phyloP scores from a whole-genome alignment of 1,140 invertebrate genomes.

The Platorchestia sp. region DNA sequence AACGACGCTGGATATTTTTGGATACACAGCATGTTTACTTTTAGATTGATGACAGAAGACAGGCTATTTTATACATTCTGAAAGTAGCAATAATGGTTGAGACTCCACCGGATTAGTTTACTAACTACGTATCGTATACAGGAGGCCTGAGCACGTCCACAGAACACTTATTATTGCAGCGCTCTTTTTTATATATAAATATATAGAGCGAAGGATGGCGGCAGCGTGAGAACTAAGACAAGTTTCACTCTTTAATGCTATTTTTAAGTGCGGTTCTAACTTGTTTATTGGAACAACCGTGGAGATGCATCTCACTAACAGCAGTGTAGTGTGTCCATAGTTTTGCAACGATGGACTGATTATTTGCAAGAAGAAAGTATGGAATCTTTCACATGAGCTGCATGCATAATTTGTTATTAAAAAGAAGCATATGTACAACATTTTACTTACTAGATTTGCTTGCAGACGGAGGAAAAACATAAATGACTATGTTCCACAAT shows the following conservation, averaged over 20 bases:
- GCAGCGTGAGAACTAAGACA: not conserved
- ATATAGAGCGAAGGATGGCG: not conserved
- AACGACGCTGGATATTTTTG: not conserved
- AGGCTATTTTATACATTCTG: not conserved
- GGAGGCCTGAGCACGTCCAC: not conserved
- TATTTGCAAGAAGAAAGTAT: not conserved
- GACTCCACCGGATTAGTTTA: not conserved
- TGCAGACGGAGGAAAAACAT: not conserved
- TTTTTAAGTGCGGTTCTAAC: not conserved
- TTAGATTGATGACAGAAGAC: not conserved
- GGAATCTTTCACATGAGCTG: not conserved
- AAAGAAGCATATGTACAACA: not conserved
- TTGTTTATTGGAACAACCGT: not conserved
- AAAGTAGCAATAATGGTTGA: not conserved
- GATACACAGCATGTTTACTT: not conserved
- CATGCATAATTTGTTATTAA: not conserved
- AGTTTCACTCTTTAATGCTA: not conserved
- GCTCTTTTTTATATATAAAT: no score
- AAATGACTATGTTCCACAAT: not conserved
- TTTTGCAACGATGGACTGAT: not conserved
- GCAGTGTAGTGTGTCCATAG: not conserved
- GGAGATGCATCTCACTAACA: not conserved
- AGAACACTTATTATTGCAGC: not conserved
- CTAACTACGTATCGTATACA: not conserved
- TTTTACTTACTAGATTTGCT: not conserved